A percentile compares a stretch with the other conserved stretches of the same genome.
Evolutionary conservation across 1,140 invertebrate genomes (phyloP).

Genomic region (Cydia splendana): DNA sequence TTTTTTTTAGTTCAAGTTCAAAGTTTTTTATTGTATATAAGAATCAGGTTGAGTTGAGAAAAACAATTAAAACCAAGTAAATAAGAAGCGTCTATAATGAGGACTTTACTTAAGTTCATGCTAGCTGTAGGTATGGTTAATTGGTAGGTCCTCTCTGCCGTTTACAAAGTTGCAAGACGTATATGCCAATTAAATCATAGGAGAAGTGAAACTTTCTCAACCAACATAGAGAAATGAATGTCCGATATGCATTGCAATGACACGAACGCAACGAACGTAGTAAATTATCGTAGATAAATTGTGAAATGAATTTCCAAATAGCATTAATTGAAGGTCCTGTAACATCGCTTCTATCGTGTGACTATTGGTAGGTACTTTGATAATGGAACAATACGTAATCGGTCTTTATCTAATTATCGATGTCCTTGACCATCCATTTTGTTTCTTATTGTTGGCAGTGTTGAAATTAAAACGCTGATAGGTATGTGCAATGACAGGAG

Average conservation of each 20-base stretch:
- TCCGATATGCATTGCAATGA: background rate
- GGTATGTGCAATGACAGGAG: background rate
- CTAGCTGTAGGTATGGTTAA: background rate
- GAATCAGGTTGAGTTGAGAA: no score
- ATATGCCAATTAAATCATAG: background rate
- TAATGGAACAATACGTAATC: background rate
- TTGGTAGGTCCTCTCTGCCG: background rate
- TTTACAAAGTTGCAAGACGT: background rate
- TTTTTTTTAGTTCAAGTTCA: no score
- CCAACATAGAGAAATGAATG: background rate
- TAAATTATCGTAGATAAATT: background rate
- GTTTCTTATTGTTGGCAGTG: background rate
- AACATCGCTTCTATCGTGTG: background rate
- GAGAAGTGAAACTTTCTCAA: background rate
- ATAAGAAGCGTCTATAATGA: no score
- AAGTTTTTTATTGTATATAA: no score
- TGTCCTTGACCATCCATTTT: conserved; percentile 4
- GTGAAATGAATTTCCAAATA: background rate
- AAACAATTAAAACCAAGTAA: no score
- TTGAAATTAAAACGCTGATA: background rate
- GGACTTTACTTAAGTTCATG: no score
- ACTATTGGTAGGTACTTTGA: background rate
- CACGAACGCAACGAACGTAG: background rate
- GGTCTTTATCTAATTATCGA: conserved; percentile 4
- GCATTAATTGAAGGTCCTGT: background rate